phyloP scores from a whole-genome alignment of 2,888 invertebrate species.

The Polyommatus icarus region DNA sequence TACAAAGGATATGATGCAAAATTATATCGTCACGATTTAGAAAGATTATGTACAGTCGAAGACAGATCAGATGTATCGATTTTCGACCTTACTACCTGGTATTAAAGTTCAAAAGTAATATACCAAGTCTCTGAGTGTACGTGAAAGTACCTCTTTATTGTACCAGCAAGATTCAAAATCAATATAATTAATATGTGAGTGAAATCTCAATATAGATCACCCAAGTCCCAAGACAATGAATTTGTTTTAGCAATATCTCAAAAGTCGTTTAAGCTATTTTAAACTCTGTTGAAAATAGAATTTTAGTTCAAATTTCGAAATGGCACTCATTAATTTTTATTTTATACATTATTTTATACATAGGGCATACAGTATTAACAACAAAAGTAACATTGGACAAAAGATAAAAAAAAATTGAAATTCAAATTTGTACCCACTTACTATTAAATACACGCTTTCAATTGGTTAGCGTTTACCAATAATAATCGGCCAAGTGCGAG shows the following conservation, averaged over 20 bases:
- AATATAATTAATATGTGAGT: slow-evolving; percentile 47
- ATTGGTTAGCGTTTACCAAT: too few species aligned
- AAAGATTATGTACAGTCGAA: slow-evolving; percentile 43
- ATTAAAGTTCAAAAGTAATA: not conserved
- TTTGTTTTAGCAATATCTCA: slow-evolving; percentile 50
- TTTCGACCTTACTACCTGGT: not conserved
- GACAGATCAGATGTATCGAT: not conserved
- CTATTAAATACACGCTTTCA: too few species aligned
- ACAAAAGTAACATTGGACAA: too few species aligned
- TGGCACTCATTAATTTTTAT: too few species aligned
- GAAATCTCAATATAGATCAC: slow-evolving; percentile 71
- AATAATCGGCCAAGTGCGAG: too few species aligned
- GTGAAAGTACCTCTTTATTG: slow-evolving; percentile 22
- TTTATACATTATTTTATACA: too few species aligned
- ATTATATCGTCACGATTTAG: slow-evolving; percentile 55
- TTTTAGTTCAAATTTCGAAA: too few species aligned
- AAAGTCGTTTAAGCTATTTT: slow-evolving; percentile 16
- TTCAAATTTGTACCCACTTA: too few species aligned
- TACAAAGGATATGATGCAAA: slow-evolving; percentile 47
- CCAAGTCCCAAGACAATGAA: slow-evolving; percentile 58
- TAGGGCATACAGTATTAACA: not conserved
- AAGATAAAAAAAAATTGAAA: not conserved
- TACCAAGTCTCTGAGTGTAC: not conserved
- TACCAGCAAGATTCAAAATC: slow-evolving; percentile 11
- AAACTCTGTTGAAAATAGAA: slow-evolving; percentile 21